Conservation (phyloP, 2,888 invertebrate species). For the Caenorhabditis sp. region DNA sequence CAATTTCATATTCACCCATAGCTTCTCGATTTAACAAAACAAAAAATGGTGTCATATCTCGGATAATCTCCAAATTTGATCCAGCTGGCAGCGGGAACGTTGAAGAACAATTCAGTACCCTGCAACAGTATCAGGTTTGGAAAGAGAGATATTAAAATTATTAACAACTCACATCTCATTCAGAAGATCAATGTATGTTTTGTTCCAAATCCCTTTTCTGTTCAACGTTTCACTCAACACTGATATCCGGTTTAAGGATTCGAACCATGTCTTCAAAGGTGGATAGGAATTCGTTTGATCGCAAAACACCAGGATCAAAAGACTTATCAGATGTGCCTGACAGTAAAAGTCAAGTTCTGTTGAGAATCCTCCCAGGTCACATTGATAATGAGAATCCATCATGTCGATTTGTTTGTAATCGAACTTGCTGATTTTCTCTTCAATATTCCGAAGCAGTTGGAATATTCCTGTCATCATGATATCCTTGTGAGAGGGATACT, state of each 20-base stretch:
- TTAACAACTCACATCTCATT: conserved; percentile 10
- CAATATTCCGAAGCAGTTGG: background rate
- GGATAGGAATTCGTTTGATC: conserved; percentile 21
- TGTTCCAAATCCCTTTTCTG: background rate
- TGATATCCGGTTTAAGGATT: conserved; percentile 4
- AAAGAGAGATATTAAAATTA: no score
- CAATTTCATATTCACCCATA: background rate
- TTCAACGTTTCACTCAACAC: background rate
- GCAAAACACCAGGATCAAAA: conserved; percentile 30
- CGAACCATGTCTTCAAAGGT: conserved; percentile 21
- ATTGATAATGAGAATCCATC: conserved; percentile 25
- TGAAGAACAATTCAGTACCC: conserved; percentile 2
- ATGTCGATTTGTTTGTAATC: background rate
- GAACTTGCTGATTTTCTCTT: background rate
- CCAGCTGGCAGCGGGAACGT: conserved; percentile 18
- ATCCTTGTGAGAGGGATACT: conserved; percentile 8
- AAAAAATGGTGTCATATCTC: conserved; percentile 24
- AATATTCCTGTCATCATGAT: background rate
- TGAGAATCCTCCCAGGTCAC: background rate
- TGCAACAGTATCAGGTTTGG: no score
- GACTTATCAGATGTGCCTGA: conserved; percentile 30
- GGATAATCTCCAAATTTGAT: conserved; percentile 7
- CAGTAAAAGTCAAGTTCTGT: background rate
- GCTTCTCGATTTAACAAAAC: background rate
- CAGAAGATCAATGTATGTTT: background rate